Conservation (phyloP, 2,888 invertebrate genomes). For the Lasioglossum leucozonium region DNA sequence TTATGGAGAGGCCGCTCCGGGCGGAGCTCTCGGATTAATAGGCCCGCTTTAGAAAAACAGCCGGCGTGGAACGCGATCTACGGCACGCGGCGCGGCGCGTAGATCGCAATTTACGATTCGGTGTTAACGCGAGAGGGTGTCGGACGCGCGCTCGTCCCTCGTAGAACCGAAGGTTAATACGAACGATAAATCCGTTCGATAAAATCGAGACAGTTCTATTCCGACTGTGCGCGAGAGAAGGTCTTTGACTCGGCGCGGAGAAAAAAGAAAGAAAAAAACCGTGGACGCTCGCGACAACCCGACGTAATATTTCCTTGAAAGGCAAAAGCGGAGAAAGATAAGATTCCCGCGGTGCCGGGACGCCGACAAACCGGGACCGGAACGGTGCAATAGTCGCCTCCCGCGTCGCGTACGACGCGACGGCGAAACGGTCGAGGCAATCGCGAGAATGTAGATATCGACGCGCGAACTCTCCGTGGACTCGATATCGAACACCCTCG, state of each 20-base stretch:
- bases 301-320: conserved; percentile 16
- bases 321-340: conserved; percentile 17
- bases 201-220: conserved; percentile 32
- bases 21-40: background rate
- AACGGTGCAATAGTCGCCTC: background rate
- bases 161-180: background rate
- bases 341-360: background rate
- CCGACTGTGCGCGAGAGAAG: background rate
- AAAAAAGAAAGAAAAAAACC: too few relatives aligned
- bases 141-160: background rate
- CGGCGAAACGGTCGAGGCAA: conserved; percentile 35
- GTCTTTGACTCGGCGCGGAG: background rate
- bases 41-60: conserved; percentile 16
- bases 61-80: background rate
- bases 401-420: conserved; percentile 19
- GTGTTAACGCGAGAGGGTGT: background rate
- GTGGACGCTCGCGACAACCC: background rate
- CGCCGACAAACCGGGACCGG: background rate
- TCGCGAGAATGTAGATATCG: conserved; percentile 54
- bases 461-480: conserved; percentile 51
- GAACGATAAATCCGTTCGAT: conserved; percentile 30
- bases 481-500: background rate
- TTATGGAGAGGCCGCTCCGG: background rate
- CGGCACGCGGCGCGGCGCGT: too few relatives aligned
- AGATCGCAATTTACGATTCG: conserved; percentile 7